These are phyloP conservation scores for Sebastes steindachneri DNA, from an alignment of 2,797 vertebrate genomes.

Conservation along the genomic window DNA sequence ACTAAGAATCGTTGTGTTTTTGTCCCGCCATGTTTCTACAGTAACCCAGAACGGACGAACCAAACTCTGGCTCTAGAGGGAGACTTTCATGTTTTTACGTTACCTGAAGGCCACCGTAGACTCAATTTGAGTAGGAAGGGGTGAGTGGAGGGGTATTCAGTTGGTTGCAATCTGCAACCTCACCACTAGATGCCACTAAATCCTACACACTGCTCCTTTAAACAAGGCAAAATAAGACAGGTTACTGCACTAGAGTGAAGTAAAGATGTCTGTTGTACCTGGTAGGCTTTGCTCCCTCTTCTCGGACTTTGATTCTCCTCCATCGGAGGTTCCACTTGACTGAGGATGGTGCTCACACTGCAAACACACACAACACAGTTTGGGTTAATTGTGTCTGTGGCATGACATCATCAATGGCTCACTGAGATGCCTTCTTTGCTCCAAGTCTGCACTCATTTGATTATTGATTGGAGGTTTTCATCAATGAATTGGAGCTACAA, in stretches of 20 bases:
- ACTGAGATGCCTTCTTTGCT: not conserved
- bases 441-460: not conserved
- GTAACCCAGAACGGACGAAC: accelerated
- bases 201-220: not conserved
- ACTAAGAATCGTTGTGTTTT: not conserved
- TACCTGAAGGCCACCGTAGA: too few relatives aligned
- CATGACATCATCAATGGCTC: not conserved
- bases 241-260: not conserved
- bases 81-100: too few relatives aligned
- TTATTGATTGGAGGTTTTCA: not conserved
- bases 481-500: not conserved
- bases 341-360: constrained; percentile 53
- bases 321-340: constrained; percentile 53
- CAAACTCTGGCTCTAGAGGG: too few relatives aligned
- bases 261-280: constrained; percentile 47
- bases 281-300: constrained; percentile 64
- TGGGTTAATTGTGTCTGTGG: not conserved
- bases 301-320: constrained; percentile 47
- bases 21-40: too few relatives aligned
- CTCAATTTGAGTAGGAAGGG: too few relatives aligned
- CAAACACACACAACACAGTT: constrained; percentile 6
- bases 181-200: too few relatives aligned
- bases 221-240: not conserved
- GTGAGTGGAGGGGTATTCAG: too few relatives aligned
- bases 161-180: too few relatives aligned